These are phyloP conservation scores for Anthopleura sola DNA, from an alignment of 64 coral and sea anemone genomes.

Conservation along the genomic window DNA sequence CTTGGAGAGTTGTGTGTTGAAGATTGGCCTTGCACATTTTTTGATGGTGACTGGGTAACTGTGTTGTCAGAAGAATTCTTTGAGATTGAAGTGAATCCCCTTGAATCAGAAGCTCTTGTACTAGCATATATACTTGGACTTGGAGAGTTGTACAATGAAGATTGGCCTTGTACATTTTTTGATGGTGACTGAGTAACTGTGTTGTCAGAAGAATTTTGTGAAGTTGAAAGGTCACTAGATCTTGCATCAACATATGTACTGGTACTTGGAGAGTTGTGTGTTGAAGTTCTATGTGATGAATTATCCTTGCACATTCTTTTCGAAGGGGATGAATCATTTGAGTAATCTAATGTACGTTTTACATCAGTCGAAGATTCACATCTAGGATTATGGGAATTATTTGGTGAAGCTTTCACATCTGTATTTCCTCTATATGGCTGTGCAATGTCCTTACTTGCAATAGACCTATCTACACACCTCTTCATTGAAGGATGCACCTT, in stretches of 20 bases:
- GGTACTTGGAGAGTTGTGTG: not conserved
- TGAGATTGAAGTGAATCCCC: not conserved
- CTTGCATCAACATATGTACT: not conserved
- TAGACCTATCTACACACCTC: not conserved
- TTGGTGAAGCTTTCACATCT: not conserved
- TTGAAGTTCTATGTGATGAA: not conserved
- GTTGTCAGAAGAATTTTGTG: not conserved
- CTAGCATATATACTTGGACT: not conserved
- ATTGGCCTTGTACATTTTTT: not conserved
- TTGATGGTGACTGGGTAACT: not conserved
- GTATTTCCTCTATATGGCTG: not conserved
- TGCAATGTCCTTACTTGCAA: not conserved
- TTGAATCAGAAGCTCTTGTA: not conserved
- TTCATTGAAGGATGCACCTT: slow-evolving; percentile 3
- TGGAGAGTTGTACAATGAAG: not conserved
- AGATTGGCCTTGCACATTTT: not conserved
- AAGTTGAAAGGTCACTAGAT: not conserved
- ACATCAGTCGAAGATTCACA: not conserved
- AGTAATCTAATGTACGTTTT: not conserved
- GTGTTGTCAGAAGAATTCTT: not conserved
- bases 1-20: not conserved
- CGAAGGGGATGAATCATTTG: not conserved
- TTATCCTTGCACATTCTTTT: not conserved
- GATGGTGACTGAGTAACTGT: not conserved
- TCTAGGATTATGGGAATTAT: not conserved